These are phyloP conservation scores for Olivierus martensii DNA, from an alignment of 1,140 invertebrate species.

Conservation along the genomic window DNA sequence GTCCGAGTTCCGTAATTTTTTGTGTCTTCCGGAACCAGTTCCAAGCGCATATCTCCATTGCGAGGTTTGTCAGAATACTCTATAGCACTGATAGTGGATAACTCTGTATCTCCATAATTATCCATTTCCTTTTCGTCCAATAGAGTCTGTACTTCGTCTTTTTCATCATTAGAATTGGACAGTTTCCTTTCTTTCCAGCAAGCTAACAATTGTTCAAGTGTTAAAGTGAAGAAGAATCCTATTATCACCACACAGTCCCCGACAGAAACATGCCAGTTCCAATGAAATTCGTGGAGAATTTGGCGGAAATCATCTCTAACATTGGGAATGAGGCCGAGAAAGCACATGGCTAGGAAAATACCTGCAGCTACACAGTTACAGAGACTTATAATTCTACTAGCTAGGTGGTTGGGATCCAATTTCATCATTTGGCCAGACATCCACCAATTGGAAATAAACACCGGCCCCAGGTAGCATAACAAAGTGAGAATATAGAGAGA, in stretches of 20 bases:
- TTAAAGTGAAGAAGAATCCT: slow-evolving; percentile 25
- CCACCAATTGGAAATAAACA: slow-evolving; percentile 12
- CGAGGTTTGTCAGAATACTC: slow-evolving; percentile 3
- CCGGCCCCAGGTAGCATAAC: slow-evolving; percentile 6
- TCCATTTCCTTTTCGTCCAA: slow-evolving; percentile 14
- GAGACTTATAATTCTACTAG: slow-evolving; percentile 20
- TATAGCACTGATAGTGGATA: background rate
- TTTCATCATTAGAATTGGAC: background rate
- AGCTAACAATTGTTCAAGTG: slow-evolving; percentile 22
- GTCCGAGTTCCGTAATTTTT: background rate
- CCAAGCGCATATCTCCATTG: background rate
- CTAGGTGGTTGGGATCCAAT: background rate
- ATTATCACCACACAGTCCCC: slow-evolving; percentile 24
- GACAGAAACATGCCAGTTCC: slow-evolving; percentile 17
- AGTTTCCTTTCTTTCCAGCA: slow-evolving; percentile 6
- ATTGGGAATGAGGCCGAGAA: slow-evolving; percentile 29
- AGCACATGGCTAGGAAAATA: slow-evolving; percentile 32
- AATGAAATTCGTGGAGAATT: slow-evolving; percentile 13
- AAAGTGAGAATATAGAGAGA: slow-evolving; percentile 11
- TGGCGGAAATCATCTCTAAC: slow-evolving; percentile 24
- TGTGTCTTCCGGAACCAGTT: background rate
- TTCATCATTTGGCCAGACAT: slow-evolving; percentile 3
- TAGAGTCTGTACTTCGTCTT: slow-evolving; percentile 11
- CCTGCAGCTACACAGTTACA: slow-evolving; percentile 30
- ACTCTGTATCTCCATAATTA: slow-evolving; percentile 4